Percentiles rank a stretch among this genome's conserved stretches.
These are phyloP conservation scores for Pygoscelis antarcticus DNA, from an alignment of 2,113 vertebrate species.

Conservation along the genomic window DNA sequence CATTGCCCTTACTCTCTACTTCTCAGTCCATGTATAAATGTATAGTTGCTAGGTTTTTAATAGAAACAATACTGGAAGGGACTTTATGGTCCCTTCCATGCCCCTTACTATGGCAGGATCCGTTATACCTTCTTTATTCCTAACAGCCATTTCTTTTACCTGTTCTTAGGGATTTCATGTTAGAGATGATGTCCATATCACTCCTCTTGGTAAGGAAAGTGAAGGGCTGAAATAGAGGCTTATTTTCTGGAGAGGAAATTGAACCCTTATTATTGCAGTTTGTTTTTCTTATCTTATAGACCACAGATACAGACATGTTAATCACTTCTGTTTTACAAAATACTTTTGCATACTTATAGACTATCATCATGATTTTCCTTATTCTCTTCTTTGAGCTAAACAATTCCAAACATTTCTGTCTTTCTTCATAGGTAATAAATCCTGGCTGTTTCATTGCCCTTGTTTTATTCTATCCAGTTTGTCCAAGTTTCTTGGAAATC, in stretches of 20 bases:
- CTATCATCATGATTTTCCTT: not conserved
- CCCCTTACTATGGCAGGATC: not conserved
- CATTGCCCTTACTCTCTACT: not conserved
- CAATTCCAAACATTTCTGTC: not conserved
- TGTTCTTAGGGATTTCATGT: not conserved
- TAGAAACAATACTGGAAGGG: not conserved
- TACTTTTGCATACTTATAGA: not conserved
- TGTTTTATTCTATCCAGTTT: not conserved
- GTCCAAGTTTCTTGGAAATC: not conserved
- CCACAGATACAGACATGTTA: not conserved
- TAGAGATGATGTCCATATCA: not conserved
- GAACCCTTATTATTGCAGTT: not conserved
- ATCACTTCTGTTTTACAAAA: not conserved
- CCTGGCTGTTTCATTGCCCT: not conserved
- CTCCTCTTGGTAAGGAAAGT: not conserved
- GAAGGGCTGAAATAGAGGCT: not conserved
- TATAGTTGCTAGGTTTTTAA: not conserved
- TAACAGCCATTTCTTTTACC: not conserved
- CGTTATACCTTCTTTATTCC: not conserved
- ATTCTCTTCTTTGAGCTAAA: not conserved
- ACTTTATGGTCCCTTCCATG: not conserved
- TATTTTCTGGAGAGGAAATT: not conserved
- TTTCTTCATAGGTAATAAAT: not conserved
- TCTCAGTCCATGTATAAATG: fast-evolving
- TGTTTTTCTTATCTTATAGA: not conserved